Evolutionary conservation across 2,113 vertebrate genomes (phyloP).

Genomic region (Mormoops blainvillei): DNA sequence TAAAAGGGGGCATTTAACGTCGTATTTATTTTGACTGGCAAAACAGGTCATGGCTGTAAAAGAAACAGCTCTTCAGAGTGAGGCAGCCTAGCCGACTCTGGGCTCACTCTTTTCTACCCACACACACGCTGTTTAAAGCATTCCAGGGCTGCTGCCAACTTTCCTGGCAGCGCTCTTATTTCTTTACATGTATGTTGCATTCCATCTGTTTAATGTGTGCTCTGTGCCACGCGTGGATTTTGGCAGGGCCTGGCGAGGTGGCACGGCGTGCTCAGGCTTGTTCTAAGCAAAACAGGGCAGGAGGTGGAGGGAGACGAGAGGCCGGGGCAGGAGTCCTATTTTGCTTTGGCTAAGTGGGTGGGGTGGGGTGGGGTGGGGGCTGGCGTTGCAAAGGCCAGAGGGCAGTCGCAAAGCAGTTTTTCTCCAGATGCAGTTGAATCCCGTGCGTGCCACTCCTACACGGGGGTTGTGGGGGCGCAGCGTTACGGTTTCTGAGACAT

Average conservation of each 20-base stretch:
- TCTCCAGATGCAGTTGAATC: neutral
- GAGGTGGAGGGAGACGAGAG: neutral
- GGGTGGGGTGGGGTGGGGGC: neutral
- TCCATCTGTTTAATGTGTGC: slow-evolving; percentile 70
- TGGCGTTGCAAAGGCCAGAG: neutral
- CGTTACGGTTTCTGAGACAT: neutral
- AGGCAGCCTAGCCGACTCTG: slow-evolving; percentile 49
- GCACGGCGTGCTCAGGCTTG: slow-evolving; percentile 47
- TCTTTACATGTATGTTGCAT: slow-evolving; percentile 76
- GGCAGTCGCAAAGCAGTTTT: neutral
- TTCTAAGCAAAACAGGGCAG: neutral
- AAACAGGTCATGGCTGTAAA: slow-evolving; percentile 73
- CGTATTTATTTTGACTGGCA: slow-evolving; percentile 76
- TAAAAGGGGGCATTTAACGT: slow-evolving; percentile 71
- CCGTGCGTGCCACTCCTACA: fast-evolving
- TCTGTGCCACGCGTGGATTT: slow-evolving; percentile 51
- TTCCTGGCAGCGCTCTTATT: slow-evolving; percentile 66
- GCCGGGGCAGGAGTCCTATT: neutral
- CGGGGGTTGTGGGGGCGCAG: neutral
- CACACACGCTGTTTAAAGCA: slow-evolving; percentile 64
- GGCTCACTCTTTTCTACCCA: slow-evolving; percentile 51
- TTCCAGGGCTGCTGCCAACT: slow-evolving; percentile 66
- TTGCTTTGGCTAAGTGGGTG: neutral
- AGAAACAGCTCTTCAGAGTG: slow-evolving; percentile 64
- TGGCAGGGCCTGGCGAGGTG: slow-evolving; percentile 57